Percentiles rank a stretch among this genome's conserved stretches.
Evolutionary conservation across 2,888 invertebrate species (phyloP).

Genomic region (Aleiodes alternator): DNA sequence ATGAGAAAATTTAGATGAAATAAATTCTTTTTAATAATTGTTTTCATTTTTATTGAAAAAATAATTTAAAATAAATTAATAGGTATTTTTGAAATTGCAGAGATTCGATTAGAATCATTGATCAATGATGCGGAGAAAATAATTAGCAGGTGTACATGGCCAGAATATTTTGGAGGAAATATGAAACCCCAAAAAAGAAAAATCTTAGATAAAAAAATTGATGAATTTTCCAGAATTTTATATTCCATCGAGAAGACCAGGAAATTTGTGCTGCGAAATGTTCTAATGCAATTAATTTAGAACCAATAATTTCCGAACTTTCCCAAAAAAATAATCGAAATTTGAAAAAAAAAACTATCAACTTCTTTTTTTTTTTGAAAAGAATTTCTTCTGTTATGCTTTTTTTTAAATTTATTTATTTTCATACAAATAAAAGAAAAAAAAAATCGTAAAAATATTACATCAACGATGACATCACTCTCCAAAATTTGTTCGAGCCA

Average conservation of each 20-base stretch:
- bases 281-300: background rate
- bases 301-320: background rate
- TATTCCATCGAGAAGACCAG: background rate
- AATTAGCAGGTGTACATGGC: too few species aligned
- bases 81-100: too few species aligned
- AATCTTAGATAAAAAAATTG: background rate
- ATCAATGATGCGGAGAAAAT: too few species aligned
- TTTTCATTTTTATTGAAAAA: background rate
- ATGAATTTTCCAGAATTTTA: background rate
- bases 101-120: too few species aligned
- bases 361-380: too few species aligned
- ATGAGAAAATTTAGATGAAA: slow-evolving; percentile 55
- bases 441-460: too few species aligned
- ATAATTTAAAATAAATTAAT: too few species aligned
- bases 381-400: too few species aligned
- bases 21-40: background rate
- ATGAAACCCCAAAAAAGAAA: background rate
- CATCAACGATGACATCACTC: too few species aligned
- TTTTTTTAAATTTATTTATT: too few species aligned
- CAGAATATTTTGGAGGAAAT: background rate
- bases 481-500: background rate
- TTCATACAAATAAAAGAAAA: too few species aligned
- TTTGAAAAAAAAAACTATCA: background rate
- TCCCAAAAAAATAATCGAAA: background rate
- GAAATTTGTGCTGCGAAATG: too few species aligned